These are phyloP conservation scores for Ceratina japonica DNA, from an alignment of 1,140 invertebrate species.

Conservation along the genomic window DNA sequence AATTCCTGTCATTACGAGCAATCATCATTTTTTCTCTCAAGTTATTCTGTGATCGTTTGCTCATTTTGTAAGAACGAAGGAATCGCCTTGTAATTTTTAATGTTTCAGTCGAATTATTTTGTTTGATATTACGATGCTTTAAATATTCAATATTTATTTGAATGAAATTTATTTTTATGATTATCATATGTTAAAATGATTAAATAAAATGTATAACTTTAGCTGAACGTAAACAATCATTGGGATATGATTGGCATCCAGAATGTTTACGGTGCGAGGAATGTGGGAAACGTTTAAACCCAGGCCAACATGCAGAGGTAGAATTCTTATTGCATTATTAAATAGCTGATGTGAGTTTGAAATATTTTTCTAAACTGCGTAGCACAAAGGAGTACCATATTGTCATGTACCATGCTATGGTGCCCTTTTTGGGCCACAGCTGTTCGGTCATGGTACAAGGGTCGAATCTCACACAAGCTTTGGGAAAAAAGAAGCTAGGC, in stretches of 20 bases:
- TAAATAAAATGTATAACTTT: slow-evolving; percentile 47
- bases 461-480: slow-evolving; percentile 93
- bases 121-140: not conserved
- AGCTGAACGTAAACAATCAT: slow-evolving; percentile 94
- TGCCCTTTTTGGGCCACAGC: slow-evolving; percentile 91
- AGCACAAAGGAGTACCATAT: slow-evolving; percentile 95
- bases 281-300: slow-evolving; percentile 93
- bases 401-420: slow-evolving; percentile 95
- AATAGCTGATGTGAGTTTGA: slow-evolving; percentile 15
- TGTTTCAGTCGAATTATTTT: no score
- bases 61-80: not conserved
- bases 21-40: not conserved
- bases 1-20: slow-evolving; percentile 33
- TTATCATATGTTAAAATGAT: slow-evolving; percentile 14
- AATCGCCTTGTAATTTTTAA: not conserved
- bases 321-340: slow-evolving; percentile 18
- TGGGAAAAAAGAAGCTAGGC: slow-evolving; percentile 83
- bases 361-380: slow-evolving; percentile 16
- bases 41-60: not conserved
- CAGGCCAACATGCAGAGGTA: slow-evolving; percentile 94
- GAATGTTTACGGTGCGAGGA: slow-evolving; percentile 94
- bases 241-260: slow-evolving; percentile 96
- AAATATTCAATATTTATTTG: not conserved
- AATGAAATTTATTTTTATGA: not conserved
- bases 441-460: slow-evolving; percentile 92